Base-by-base conservation (phyloP, 1,140 invertebrate species). In the Megalonaias nervosa region DNA sequence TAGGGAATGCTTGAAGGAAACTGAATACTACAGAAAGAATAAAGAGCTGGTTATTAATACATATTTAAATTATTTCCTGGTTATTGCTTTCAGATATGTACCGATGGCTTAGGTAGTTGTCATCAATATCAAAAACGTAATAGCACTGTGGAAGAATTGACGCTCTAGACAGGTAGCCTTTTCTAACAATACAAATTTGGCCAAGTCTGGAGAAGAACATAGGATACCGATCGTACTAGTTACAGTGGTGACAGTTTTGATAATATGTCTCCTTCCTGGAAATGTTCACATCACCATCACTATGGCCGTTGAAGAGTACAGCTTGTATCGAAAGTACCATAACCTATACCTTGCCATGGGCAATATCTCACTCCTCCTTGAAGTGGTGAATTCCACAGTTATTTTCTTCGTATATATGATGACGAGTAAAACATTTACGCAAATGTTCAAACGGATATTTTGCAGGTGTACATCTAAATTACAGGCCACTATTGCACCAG, bases 371-470 rank as follows among this genome's bases (percentile, higher is more conserved):
- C 12, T 75, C 13, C 58, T 79, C 55, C 65, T 75, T 17, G 77
- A 67, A 26, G 67, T 66, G 9, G 17, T 67, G 59, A 81, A 79
- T 58, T 75, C 75, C 3, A 75, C 71, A 14, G 31, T 67, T 62
- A 81, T 79, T 66, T 78, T 78, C 64, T 61, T 78, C 26, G 69
- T 74, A 23, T 78, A 81, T 66, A 81, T 78, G 72, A 59, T 67
- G n/a, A 66, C 66, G 58, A 81, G 68, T 67, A 71, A 68, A n/a
- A n/a, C n/a, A 55, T 78, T 81, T 48, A 79, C 38, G 11, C 14
- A 38, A 6, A 17, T 26, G 48, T 73, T 58, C 62, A 13, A 58
- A 11, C 1, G n/a, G 5, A n/a, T 73, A 14, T 64, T 73, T n/a
- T 73, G 71, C 55, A 26, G 60, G 21, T 70, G 68, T 5, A 31